Conservation (phyloP, 2,797 vertebrate genomes). For the Sphenodon punctatus region DNA sequence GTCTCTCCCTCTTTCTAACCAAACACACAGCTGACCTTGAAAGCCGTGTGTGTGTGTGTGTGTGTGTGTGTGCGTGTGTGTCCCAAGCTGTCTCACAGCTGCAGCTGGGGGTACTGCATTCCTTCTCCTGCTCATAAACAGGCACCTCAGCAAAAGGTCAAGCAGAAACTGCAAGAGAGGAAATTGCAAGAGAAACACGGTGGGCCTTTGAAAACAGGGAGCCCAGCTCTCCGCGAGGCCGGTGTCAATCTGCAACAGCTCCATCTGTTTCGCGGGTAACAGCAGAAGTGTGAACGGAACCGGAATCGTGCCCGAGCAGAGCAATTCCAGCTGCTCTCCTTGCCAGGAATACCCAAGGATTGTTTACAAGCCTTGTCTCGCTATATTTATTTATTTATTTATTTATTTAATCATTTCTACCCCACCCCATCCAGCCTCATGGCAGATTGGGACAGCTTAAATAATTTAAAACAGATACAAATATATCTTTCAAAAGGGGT, state of each 20-base stretch:
- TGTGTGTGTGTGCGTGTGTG: constrained; percentile 18
- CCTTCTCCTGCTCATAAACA: constrained; percentile 67
- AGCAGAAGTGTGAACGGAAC: not conserved
- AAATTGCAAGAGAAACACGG: constrained; percentile 52
- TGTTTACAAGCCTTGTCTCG: not conserved
- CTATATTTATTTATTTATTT: not conserved
- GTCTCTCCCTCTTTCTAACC: not conserved
- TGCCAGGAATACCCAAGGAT: not conserved
- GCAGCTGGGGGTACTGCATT: constrained; percentile 58
- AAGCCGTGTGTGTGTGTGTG: constrained; percentile 19
- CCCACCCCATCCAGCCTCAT: too few relatives aligned
- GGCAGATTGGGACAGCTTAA: too few relatives aligned
- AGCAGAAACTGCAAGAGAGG: constrained; percentile 64
- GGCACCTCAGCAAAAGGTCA: constrained; percentile 65
- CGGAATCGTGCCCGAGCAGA: not conserved
- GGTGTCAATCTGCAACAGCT: not conserved
- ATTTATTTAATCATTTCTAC: too few relatives aligned
- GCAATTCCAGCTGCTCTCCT: not conserved
- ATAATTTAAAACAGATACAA: too few relatives aligned
- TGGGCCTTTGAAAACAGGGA: not conserved
- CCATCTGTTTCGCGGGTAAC: not conserved
- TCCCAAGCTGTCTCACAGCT: constrained; percentile 49
- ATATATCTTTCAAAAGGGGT: too few relatives aligned
- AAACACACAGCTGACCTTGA: constrained; percentile 42
- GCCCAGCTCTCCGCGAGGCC: not conserved